A percentile compares a stretch with the other conserved stretches of the same genome.
These are phyloP conservation scores for Spilarctia lutea DNA, from an alignment of 2,888 invertebrate genomes.

Conservation along the genomic window DNA sequence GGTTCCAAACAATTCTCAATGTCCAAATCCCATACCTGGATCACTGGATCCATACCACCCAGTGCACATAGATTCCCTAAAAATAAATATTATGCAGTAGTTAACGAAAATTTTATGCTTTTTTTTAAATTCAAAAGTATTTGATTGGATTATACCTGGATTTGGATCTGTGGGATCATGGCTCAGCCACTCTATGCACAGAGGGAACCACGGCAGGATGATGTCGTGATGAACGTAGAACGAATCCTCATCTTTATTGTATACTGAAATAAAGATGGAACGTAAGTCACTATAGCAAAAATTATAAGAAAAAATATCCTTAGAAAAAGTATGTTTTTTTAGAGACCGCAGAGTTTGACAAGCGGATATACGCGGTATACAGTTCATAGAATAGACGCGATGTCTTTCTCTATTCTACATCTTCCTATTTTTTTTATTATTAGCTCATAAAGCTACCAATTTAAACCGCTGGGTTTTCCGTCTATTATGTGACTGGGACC, in stretches of 20 bases:
- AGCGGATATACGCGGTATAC: background rate
- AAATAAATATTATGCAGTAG: background rate
- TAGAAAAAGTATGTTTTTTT: no score
- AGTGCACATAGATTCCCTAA: conserved; percentile 95
- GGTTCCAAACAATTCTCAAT: conserved; percentile 97
- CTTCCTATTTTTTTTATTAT: background rate
- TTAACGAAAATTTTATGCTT: background rate
- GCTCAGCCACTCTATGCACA: conserved; percentile 97
- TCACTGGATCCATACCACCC: conserved; percentile 96
- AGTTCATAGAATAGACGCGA: background rate
- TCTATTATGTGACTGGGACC: no score
- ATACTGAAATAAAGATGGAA: conserved; percentile 87
- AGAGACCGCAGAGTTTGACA: background rate
- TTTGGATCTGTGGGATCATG: conserved; percentile 92
- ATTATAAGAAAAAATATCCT: background rate
- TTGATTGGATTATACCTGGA: conserved; percentile 77
- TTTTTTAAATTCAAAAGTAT: background rate
- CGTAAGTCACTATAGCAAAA: background rate
- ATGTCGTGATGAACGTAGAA: conserved; percentile 98
- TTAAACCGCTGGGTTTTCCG: no score
- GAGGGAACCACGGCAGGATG: conserved; percentile 94
- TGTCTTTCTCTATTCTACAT: background rate
- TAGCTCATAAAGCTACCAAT: no score
- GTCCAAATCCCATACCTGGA: conserved; percentile 99
- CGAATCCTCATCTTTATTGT: conserved; percentile 95